Conservation (phyloP, 2,113 vertebrate genomes). For the Psilopsiagon aymara region DNA sequence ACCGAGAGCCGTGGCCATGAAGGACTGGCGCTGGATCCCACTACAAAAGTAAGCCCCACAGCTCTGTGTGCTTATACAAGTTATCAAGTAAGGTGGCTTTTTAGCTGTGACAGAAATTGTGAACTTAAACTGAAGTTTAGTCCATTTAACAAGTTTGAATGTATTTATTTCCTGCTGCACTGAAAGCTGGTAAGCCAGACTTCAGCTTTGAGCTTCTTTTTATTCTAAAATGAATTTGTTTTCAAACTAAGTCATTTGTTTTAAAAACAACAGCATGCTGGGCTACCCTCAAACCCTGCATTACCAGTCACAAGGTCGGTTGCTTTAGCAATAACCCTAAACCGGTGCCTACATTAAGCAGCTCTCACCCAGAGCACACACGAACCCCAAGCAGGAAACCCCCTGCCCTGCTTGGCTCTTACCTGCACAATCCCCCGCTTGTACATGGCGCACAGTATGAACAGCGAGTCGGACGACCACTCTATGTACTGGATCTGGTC, state of each 20-base stretch:
- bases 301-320: rapidly evolving
- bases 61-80: too few species aligned
- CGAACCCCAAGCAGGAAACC: rapidly evolving
- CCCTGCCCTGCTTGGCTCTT: rapidly evolving
- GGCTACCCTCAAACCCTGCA: rapidly evolving
- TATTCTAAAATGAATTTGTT: neutral
- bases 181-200: neutral
- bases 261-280: neutral
- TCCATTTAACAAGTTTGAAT: neutral
- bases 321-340: neutral
- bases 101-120: neutral
- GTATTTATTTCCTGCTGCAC: neutral
- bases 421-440: constrained; percentile 94
- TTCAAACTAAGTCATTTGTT: neutral
- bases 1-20: constrained; percentile 50
- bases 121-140: neutral
- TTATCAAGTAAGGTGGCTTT: neutral
- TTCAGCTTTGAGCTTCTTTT: neutral
- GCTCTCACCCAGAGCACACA: neutral
- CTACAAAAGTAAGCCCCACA: constrained; percentile 78
- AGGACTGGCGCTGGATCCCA: constrained; percentile 82
- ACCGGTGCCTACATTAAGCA: rapidly evolving
- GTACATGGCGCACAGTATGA: constrained; percentile 95
- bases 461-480: constrained; percentile 94
- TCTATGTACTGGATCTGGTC: constrained; percentile 91